These are phyloP conservation scores for Zygogramma bicolorata DNA, from an alignment of 2,888 invertebrate genomes.

Conservation along the genomic window DNA sequence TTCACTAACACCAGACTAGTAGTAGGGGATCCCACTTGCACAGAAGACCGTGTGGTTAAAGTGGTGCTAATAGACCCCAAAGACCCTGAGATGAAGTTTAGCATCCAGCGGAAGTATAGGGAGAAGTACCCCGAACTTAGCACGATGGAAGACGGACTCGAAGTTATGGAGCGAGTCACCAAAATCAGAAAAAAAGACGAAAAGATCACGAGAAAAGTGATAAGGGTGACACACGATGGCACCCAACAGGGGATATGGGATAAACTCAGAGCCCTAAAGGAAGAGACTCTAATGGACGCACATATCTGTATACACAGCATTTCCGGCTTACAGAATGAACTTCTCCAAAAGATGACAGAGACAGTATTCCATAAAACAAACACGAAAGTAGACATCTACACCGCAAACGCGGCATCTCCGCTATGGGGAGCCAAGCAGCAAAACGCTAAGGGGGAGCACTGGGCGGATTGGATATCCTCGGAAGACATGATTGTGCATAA, in stretches of 20 bases:
- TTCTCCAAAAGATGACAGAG: too few species aligned
- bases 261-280: neutral
- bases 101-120: conserved; percentile 25
- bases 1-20: neutral
- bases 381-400: too few species aligned
- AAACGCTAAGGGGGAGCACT: too few species aligned
- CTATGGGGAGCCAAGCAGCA: too few species aligned
- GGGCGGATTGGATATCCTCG: too few species aligned
- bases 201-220: neutral
- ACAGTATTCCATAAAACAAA: too few species aligned
- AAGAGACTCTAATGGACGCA: too few species aligned
- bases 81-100: conserved; percentile 19
- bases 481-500: too few species aligned
- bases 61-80: conserved; percentile 24
- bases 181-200: neutral
- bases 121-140: conserved; percentile 28
- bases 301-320: too few species aligned
- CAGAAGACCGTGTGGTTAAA: conserved; percentile 6
- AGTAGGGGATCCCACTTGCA: conserved; percentile 1
- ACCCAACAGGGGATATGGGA: neutral
- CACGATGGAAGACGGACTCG: neutral
- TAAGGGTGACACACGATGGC: conserved; percentile 3
- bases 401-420: too few species aligned
- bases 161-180: conserved; percentile 20
- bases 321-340: too few species aligned